Evolutionary conservation across 2,888 invertebrate genomes (phyloP).

Genomic region (Caenorhabditis afra): DNA sequence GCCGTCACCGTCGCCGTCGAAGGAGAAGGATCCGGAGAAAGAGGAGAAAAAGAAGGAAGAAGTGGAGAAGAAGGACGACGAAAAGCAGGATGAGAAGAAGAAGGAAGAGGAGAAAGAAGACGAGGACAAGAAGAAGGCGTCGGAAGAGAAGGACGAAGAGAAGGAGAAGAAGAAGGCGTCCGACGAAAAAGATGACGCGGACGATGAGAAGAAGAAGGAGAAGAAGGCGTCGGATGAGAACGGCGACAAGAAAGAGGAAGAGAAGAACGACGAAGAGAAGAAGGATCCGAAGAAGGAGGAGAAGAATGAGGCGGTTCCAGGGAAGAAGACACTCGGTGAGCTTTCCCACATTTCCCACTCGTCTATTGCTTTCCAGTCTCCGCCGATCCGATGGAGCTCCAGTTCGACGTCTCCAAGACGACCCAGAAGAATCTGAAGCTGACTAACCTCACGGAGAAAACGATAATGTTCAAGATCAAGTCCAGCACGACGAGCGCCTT

Average conservation of each 20-base stretch:
- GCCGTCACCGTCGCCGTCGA: constrained; percentile 7
- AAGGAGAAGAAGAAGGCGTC: constrained; percentile 9
- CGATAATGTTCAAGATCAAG: constrained; percentile 42
- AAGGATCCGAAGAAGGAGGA: constrained; percentile 15
- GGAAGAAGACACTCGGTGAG: background rate
- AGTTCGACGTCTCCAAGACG: constrained; percentile 16
- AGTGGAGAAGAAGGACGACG: background rate
- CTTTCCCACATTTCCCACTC: background rate
- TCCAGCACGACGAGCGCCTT: constrained; percentile 21
- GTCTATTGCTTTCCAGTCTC: background rate
- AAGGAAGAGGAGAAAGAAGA: constrained; percentile 9
- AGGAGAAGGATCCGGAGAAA: background rate
- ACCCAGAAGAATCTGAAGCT: constrained; percentile 36
- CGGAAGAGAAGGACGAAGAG: background rate
- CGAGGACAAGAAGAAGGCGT: constrained; percentile 1
- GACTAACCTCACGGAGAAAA: constrained; percentile 33
- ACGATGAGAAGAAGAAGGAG: constrained; percentile 6
- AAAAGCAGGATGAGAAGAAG: background rate
- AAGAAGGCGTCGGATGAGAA: constrained; percentile 1
- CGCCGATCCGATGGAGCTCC: constrained; percentile 11
- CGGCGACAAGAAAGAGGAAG: constrained; percentile 1
- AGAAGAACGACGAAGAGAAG: constrained; percentile 7
- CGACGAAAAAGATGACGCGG: constrained; percentile 1
- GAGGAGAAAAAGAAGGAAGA: background rate
- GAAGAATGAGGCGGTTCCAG: constrained; percentile 5